Percentiles rank a stretch among this genome's conserved stretches.
These are phyloP conservation scores for Anastatus disparis DNA, from an alignment of 1,140 invertebrate species.

Conservation along the genomic window DNA sequence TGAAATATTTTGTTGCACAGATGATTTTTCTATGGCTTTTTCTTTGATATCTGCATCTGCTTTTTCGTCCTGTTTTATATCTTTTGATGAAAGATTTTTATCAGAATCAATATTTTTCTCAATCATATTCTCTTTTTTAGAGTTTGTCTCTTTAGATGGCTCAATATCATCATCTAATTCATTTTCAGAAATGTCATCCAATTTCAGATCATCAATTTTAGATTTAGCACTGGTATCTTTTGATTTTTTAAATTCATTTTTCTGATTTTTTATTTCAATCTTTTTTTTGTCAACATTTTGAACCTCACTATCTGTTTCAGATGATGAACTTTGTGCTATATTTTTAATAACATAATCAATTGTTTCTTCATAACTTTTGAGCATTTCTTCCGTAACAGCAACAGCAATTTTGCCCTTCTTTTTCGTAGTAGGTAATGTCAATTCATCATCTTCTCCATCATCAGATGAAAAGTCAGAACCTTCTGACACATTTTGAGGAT, in stretches of 20 bases:
- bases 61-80: too few relatives aligned
- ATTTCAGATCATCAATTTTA: not conserved
- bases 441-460: not conserved
- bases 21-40: not conserved
- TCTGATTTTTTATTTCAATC: not conserved
- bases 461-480: slow-evolving; percentile 20
- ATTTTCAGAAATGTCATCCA: not conserved
- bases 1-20: not conserved
- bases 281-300: not conserved
- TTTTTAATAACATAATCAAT: slow-evolving; percentile 30
- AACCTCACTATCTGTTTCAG: not conserved
- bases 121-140: not conserved
- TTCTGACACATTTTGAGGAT: not conserved
- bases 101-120: not conserved
- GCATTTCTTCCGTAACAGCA: slow-evolving; percentile 6
- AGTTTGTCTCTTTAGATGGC: not conserved
- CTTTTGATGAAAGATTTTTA: too few relatives aligned
- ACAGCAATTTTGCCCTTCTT: slow-evolving; percentile 6
- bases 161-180: not conserved
- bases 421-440: not conserved
- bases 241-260: not conserved
- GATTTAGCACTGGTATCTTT: not conserved
- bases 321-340: not conserved
- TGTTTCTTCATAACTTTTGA: slow-evolving; percentile 7
- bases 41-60: not conserved